phyloP scores from a whole-genome alignment of 2,113 vertebrate species.

The Aldabrachelys gigantea region DNA sequence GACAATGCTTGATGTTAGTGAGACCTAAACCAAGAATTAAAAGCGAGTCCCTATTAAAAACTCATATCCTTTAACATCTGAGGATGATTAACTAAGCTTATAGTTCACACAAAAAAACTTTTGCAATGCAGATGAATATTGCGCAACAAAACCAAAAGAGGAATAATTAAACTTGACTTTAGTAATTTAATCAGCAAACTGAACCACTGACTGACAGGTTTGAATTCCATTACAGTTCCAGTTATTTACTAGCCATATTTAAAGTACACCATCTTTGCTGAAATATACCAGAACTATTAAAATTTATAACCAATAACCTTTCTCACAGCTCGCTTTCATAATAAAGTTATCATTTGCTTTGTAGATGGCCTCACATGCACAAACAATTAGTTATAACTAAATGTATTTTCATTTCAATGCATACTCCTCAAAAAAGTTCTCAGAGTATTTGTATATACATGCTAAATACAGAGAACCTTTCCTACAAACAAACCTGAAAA shows the following conservation, averaged over 20 bases:
- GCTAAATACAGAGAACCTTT: slow-evolving; percentile 24
- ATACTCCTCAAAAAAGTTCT: not conserved
- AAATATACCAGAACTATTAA: not conserved
- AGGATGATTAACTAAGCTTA: slow-evolving; percentile 20
- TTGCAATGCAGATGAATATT: not conserved
- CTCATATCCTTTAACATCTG: slow-evolving; percentile 11
- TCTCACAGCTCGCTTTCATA: not conserved
- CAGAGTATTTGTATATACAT: not conserved
- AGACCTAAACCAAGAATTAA: not conserved
- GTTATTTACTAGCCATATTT: not conserved
- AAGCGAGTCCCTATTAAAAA: not conserved
- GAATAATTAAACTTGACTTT: not conserved
- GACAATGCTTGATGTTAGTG: not conserved
- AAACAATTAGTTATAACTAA: slow-evolving; percentile 26
- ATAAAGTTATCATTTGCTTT: slow-evolving; percentile 22
- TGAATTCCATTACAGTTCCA: not conserved
- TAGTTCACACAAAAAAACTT: not conserved
- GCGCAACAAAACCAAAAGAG: not conserved
- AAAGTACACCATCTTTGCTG: not conserved
- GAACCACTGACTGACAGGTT: slow-evolving; percentile 19
- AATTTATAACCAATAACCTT: not conserved
- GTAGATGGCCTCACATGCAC: not conserved
- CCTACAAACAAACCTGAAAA: slow-evolving; percentile 11
- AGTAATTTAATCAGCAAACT: slow-evolving; percentile 20
- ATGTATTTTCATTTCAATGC: not conserved